Base-by-base conservation (phyloP, 2,797 vertebrate species). In the Chelonia mydas region DNA sequence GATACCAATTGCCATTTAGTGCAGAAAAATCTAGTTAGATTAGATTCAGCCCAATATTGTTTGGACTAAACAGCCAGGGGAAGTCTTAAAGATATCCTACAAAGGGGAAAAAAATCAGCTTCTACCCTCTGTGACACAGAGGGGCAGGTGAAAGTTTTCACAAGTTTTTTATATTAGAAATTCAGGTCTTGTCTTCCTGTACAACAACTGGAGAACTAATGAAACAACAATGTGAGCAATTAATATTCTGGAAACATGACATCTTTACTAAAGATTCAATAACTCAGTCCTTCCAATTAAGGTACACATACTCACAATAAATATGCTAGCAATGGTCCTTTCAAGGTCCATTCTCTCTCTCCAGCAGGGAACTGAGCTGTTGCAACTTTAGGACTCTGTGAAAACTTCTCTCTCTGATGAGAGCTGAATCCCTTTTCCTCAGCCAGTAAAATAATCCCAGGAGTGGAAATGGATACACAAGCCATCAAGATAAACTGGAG, bases 261-360 rank as follows among this genome's bases (percentile, higher is more conserved):
- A 74, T 45, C 11, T 45, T 74, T 74, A 45, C 3, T 45, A 78
- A 65, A 65, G 31, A 19, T n/a, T 65, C 33, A n/a, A 2, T 82
- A 80, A 79, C 7, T 76, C 33, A 49, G 21, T 41, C 3, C 5
- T 86, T 59, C 50, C n/a, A 61, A 86, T 3, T 15, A 84, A 80
- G 3, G 28, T 0, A 1, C 1, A 53, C 1, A 1, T 53, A 19
- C 59, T 17, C 19, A 15, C 21, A 88, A 82, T 5, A 59, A 23
- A 65, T 16, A 45, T 0, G 1, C 0, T 1, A 57, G 1, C 81
- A 0, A 6, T 25, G 7, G 5, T 41, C 50, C 74, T 47, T 45
- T 21, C 2, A 80, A 68, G 31, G 7, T 37, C 7, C 47, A 21
- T 13, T 23, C 51, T n/a, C 81, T 77, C 25, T 59, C 41, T 86